Evolutionary conservation across 2,113 vertebrate genomes (phyloP), one percentile per base, ranked within the genome.

Genomic region (Sterna hirundo): DNA sequence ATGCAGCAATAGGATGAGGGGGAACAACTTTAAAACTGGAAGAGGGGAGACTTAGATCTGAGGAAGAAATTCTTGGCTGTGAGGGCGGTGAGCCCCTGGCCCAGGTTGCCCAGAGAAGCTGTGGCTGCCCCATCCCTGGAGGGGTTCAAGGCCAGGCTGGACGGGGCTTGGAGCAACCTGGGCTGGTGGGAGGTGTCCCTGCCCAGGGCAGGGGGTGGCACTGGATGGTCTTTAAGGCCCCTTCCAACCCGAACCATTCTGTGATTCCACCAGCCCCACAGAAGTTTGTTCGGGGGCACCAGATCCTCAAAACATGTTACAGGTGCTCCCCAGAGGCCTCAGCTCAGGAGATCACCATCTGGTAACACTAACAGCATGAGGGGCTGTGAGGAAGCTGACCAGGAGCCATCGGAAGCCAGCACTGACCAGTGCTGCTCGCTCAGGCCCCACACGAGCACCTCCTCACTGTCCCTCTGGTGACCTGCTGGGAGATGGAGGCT

Each of bases 311-410:
- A 10, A 9, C 1, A 18, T 9, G 10, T 6, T 14, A 15, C 6
- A 34, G 62, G 8, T 3, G 17, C 27, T 64, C 16, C 25, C 19
- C 71, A 11, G 36, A 57, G n/a, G 27, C 23, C 40, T 47, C 0
- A 0, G 47, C 75, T 65, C 70, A 8, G 34, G 5, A 18, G 5
- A 21, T 8, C 4, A 20, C 14, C 7, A 7, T 27, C 8, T 46
- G 29, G 54, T 0, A 21, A 13, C 0, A 8, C 22, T 64, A 69
- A 21, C 62, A 47, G 44, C 40, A 30, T 3, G 17, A 27, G 3
- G 36, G 25, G 49, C 44, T 54, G 11, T 1, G 14, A n/a, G n/a
- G 40, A 30, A 49, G 29, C 17, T 0, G 0, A 2, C 11, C 1
- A 0, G 71, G 11, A 86, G 77, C 62, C n/a, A 16, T 3, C 7